Evolutionary conservation across 2,113 vertebrate genomes (phyloP).

Genomic region (Trichomycterus rosablanca): DNA sequence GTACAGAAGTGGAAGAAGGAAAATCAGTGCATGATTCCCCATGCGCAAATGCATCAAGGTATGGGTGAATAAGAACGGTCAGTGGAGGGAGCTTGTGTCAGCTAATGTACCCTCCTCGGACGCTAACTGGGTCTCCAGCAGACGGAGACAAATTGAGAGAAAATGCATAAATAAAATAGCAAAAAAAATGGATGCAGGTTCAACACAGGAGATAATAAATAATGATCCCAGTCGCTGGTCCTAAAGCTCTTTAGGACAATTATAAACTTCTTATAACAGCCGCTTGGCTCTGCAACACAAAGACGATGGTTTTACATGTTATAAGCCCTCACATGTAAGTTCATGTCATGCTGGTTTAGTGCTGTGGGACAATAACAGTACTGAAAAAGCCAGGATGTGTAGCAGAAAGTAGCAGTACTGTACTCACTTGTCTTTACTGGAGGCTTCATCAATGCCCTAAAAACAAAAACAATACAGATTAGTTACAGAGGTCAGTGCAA

Average conservation of each 20-base stretch:
- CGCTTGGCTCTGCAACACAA: constrained; percentile 22
- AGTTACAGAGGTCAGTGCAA: constrained; percentile 30
- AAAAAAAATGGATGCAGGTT: too few relatives aligned
- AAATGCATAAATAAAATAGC: too few relatives aligned
- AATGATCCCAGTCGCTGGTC: constrained; percentile 19
- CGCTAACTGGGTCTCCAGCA: too few relatives aligned
- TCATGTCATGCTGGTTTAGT: constrained; percentile 16
- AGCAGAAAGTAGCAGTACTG: constrained; percentile 21
- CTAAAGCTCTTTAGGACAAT: constrained; percentile 33
- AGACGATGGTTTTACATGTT: constrained; percentile 11
- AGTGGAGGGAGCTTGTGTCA: too few relatives aligned
- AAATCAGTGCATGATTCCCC: too few relatives aligned
- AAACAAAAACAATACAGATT: constrained; percentile 42
- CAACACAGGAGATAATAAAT: too few relatives aligned
- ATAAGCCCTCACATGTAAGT: constrained; percentile 11
- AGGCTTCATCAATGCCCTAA: constrained; percentile 90
- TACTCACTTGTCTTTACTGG: constrained; percentile 95
- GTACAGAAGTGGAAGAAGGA: too few relatives aligned
- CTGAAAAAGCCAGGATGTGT: constrained; percentile 26
- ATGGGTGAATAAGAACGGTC: too few relatives aligned
- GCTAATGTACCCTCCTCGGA: too few relatives aligned
- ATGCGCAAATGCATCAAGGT: too few relatives aligned
- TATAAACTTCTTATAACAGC: constrained; percentile 36
- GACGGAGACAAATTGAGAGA: too few relatives aligned
- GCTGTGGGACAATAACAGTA: constrained; percentile 26